These are phyloP conservation scores for Tricholaema leucomelas DNA, from an alignment of 2,113 vertebrate species.

Conservation along the genomic window DNA sequence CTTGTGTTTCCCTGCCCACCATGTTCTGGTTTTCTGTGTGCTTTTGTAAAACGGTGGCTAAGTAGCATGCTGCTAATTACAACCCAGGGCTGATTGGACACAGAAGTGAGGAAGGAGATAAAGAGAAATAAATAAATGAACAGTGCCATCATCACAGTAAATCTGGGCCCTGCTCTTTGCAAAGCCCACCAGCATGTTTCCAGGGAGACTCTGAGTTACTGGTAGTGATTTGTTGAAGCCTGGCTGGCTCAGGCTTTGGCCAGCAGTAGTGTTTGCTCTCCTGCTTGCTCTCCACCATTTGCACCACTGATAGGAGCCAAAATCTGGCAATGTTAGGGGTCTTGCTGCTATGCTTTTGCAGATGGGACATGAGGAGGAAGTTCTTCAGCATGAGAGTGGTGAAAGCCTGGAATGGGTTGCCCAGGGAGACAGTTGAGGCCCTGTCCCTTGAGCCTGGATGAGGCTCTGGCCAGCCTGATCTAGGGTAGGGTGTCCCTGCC, in stretches of 20 bases:
- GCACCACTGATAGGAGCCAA: not conserved
- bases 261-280: not conserved
- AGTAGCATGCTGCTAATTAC: not conserved
- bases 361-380: too few species aligned
- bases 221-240: not conserved
- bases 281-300: not conserved
- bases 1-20: not conserved
- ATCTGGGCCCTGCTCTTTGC: not conserved
- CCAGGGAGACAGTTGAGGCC: too few species aligned
- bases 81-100: not conserved
- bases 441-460: too few species aligned
- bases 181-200: not conserved
- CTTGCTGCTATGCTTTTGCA: fast-evolving
- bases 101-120: not conserved
- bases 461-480: too few species aligned
- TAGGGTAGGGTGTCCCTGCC: too few species aligned
- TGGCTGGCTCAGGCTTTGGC: not conserved
- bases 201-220: not conserved
- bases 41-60: not conserved
- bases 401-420: too few species aligned
- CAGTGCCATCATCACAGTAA: not conserved
- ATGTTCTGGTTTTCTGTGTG: not conserved
- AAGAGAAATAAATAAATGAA: not conserved
- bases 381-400: too few species aligned
- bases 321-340: fast-evolving